A percentile compares a stretch with the other conserved stretches of the same genome.
phyloP scores from a whole-genome alignment of 2,797 vertebrate genomes.

The Malacoctenus gilli region DNA sequence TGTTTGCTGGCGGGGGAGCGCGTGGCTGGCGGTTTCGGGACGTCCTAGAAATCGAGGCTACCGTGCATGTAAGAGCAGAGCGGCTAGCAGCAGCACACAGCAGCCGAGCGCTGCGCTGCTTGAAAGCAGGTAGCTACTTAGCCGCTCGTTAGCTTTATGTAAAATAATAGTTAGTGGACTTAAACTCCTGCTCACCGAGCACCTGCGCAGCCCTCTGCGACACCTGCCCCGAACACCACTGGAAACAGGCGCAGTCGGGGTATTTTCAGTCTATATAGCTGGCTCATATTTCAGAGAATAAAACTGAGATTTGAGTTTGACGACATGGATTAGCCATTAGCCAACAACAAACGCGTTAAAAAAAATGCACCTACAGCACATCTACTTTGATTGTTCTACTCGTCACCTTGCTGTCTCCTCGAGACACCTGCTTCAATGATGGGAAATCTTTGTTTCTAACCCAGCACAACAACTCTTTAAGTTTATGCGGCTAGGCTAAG shows the following conservation, averaged over 20 bases:
- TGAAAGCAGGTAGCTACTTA: slow-evolving; percentile 30
- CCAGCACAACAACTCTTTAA: background rate
- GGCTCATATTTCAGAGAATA: background rate
- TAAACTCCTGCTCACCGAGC: background rate
- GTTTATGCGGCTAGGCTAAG: slow-evolving; percentile 44
- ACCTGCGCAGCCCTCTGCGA: background rate
- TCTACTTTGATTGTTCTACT: background rate
- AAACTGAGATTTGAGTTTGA: slow-evolving; percentile 24
- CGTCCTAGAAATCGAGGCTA: slow-evolving; percentile 15
- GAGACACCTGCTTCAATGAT: rapidly evolving
- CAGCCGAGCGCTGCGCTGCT: slow-evolving; percentile 37
- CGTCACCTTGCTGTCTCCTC: too few relatives aligned
- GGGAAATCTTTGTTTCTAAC: rapidly evolving
- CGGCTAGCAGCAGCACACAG: slow-evolving; percentile 38
- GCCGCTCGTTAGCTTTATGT: slow-evolving; percentile 43
- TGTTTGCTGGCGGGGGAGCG: background rate
- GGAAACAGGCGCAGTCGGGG: rapidly evolving
- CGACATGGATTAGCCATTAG: slow-evolving; percentile 49
- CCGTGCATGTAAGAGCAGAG: slow-evolving; percentile 23
- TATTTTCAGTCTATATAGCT: too few relatives aligned
- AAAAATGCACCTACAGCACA: slow-evolving; percentile 27
- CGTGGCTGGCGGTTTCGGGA: slow-evolving; percentile 8
- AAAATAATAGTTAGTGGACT: slow-evolving; percentile 25
- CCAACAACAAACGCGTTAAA: slow-evolving; percentile 59
- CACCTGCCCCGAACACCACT: too few relatives aligned